Evolutionary conservation across 2,113 vertebrate genomes (phyloP).

Genomic region (Bufo bufo): DNA sequence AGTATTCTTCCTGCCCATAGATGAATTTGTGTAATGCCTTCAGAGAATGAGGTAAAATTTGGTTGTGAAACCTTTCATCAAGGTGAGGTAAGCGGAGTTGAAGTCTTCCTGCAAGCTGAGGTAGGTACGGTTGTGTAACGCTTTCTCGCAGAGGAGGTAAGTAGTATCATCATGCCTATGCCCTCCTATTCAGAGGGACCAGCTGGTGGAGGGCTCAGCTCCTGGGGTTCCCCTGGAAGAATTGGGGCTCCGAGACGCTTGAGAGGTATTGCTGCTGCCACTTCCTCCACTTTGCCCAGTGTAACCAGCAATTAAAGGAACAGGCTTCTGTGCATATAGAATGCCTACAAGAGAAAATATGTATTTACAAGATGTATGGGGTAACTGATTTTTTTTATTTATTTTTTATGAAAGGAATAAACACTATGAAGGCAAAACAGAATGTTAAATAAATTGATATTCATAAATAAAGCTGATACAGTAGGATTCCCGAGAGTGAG

Average conservation of each 20-base stretch:
- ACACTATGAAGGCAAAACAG: too few species aligned
- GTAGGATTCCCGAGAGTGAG: slow-evolving; percentile 42
- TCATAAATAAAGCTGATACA: slow-evolving; percentile 37
- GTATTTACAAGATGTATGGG: not conserved
- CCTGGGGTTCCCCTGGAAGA: slow-evolving; percentile 78
- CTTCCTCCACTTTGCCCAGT: slow-evolving; percentile 71
- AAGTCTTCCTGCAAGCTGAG: slow-evolving; percentile 57
- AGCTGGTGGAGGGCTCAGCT: slow-evolving; percentile 81
- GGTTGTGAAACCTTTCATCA: slow-evolving; percentile 48
- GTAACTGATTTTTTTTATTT: too few species aligned
- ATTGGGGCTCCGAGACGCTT: slow-evolving; percentile 79
- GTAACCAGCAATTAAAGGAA: slow-evolving; percentile 75
- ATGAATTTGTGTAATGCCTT: slow-evolving; percentile 54
- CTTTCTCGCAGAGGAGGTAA: slow-evolving; percentile 53
- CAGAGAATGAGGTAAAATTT: slow-evolving; percentile 47
- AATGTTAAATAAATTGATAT: slow-evolving; percentile 37
- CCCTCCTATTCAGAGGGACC: slow-evolving; percentile 72
- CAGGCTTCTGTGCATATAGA: slow-evolving; percentile 80
- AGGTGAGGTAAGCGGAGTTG: slow-evolving; percentile 53
- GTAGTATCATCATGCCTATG: slow-evolving; percentile 42
- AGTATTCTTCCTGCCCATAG: slow-evolving; percentile 21
- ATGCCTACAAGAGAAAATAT: slow-evolving; percentile 67
- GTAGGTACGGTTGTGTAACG: slow-evolving; percentile 59
- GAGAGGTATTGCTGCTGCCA: slow-evolving; percentile 71
- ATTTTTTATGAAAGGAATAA: too few species aligned